A percentile compares a stretch with the other conserved stretches of the same genome.
Conservation (phyloP, 2,888 invertebrate species). For the Diarsia rubi region DNA sequence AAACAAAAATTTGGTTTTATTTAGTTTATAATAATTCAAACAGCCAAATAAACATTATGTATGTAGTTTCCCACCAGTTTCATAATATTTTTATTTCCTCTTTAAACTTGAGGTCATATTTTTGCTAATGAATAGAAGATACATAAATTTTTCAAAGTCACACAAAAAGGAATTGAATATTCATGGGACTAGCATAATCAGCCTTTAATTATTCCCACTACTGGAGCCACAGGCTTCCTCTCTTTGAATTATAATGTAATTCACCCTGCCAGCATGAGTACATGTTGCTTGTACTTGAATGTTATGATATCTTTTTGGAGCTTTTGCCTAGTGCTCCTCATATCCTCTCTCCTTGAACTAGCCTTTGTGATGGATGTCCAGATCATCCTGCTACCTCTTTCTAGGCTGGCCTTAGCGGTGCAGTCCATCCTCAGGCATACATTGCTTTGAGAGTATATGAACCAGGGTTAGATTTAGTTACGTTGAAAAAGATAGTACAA, state of each 20-base stretch:
- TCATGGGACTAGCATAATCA: background rate
- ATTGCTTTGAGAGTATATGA: background rate
- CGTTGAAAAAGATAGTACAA: too few relatives aligned
- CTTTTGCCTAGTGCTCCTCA: background rate
- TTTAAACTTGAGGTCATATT: slow-evolving; percentile 2
- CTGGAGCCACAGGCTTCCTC: background rate
- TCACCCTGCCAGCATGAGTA: background rate
- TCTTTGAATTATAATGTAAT: background rate
- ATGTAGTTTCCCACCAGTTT: slow-evolving; percentile 3
- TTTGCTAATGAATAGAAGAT: background rate
- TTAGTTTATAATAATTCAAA: background rate
- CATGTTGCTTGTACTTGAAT: background rate
- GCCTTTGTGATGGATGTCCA: background rate
- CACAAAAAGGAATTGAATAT: background rate
- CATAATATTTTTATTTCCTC: background rate
- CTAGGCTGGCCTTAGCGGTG: background rate
- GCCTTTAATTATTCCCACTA: background rate
- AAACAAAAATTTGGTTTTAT: background rate
- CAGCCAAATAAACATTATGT: background rate
- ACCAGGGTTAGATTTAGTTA: too few relatives aligned
- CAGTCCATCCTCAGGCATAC: background rate
- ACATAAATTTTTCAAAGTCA: background rate
- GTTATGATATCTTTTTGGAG: background rate
- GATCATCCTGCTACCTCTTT: background rate
- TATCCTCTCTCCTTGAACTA: background rate